Evolutionary conservation across 2,888 invertebrate genomes (phyloP).

Genomic region (Melipona bicolor): DNA sequence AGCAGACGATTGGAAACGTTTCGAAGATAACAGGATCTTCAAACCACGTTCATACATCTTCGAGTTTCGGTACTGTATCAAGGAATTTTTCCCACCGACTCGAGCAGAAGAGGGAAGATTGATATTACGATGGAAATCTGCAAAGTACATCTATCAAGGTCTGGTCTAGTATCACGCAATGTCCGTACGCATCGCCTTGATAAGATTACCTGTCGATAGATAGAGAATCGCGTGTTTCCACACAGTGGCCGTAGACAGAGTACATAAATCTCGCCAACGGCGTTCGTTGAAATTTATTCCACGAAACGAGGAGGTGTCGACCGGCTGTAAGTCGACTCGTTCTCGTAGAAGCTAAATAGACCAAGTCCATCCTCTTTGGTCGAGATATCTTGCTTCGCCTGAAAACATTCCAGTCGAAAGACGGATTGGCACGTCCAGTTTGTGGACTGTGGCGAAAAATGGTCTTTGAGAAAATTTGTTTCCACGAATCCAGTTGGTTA

Average conservation of each 20-base stretch:
- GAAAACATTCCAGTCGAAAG: no score
- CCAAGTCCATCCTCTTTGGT: constrained; percentile 8
- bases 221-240: constrained; percentile 37
- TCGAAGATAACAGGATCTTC: constrained; percentile 37
- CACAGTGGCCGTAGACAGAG: constrained; percentile 4
- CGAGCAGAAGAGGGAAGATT: constrained; percentile 15
- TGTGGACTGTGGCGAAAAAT: no score
- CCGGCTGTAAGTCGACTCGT: constrained; percentile 7
- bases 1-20: neutral
- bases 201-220: constrained; percentile 52
- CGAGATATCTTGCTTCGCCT: neutral
- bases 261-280: constrained; percentile 34
- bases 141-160: constrained; percentile 39
- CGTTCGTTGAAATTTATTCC: constrained; percentile 44
- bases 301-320: constrained; percentile 24
- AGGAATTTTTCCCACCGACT: constrained; percentile 16
- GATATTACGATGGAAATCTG: constrained; percentile 36
- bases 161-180: constrained; percentile 22
- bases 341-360: constrained; percentile 10
- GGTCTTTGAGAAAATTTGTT: no score
- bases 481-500: no score
- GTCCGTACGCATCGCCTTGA: constrained; percentile 34
- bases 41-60: neutral
- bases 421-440: no score
- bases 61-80: constrained; percentile 13